Evolutionary conservation across 2,888 invertebrate species (phyloP).

Genomic region (Chrysolina americana): DNA sequence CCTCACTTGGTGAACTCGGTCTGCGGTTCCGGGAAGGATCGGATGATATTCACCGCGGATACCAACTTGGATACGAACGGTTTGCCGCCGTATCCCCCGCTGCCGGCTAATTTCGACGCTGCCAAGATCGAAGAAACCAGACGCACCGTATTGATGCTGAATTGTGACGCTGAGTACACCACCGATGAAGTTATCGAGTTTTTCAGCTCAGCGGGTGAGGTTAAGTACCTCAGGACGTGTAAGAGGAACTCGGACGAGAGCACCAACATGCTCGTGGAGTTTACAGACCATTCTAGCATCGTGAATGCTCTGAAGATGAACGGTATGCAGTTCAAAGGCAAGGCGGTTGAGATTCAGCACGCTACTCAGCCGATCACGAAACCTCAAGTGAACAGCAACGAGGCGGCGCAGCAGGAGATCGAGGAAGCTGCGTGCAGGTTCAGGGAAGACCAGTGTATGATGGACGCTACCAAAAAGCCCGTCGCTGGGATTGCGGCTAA

Average conservation of each 20-base stretch:
- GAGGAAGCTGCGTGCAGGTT: conserved; percentile 98
- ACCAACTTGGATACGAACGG: conserved; percentile 87
- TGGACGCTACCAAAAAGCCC: conserved; percentile 94
- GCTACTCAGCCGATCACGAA: conserved; percentile 92
- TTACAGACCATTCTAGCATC: conserved; percentile 93
- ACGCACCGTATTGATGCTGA: conserved; percentile 89
- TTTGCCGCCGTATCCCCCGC: conserved; percentile 90
- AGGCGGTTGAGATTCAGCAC: conserved; percentile 82
- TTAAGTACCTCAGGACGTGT: conserved; percentile 95
- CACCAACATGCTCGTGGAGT: conserved; percentile 91
- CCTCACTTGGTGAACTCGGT: conserved; percentile 91
- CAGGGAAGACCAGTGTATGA: conserved; percentile 95
- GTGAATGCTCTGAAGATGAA: conserved; percentile 89
- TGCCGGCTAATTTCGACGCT: conserved; percentile 90
- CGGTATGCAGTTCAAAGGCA: conserved; percentile 83
- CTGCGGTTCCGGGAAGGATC: conserved; percentile 84
- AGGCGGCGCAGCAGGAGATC: conserved; percentile 95
- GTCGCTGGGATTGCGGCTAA: conserved; percentile 90
- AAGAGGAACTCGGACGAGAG: conserved; percentile 84
- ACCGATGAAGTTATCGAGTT: conserved; percentile 89
- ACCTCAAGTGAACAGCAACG: conserved; percentile 95
- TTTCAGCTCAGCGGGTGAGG: conserved; percentile 89
- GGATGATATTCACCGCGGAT: conserved; percentile 89
- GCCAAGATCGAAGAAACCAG: conserved; percentile 96
- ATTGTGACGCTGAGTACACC: conserved; percentile 80